These are phyloP conservation scores for Aelia acuminata DNA, from an alignment of 2,888 invertebrate species.

Conservation along the genomic window DNA sequence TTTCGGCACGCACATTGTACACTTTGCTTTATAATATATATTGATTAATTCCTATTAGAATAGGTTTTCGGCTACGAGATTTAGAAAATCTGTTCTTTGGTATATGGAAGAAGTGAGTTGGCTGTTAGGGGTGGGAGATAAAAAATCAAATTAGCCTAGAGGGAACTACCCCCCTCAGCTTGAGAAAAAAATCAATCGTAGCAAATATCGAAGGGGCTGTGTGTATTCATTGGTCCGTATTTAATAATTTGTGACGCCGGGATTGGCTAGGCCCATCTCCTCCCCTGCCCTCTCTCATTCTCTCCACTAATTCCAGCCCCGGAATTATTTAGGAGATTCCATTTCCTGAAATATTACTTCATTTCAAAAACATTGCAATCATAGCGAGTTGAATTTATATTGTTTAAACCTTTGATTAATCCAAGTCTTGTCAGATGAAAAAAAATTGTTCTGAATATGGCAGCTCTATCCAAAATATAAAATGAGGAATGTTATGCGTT, in stretches of 20 bases:
- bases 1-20: too few relatives aligned
- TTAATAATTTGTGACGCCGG: constrained; percentile 40
- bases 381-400: too few relatives aligned
- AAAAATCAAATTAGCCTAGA: constrained; percentile 45
- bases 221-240: constrained; percentile 41
- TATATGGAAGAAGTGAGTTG: background rate
- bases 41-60: background rate
- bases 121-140: background rate
- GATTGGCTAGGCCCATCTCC: background rate
- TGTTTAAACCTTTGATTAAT: too few relatives aligned
- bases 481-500: too few relatives aligned
- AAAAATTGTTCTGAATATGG: too few relatives aligned
- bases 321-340: background rate
- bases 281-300: constrained; percentile 23
- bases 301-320: background rate
- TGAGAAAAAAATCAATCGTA: constrained; percentile 36
- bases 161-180: constrained; percentile 11
- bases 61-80: background rate
- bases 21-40: too few relatives aligned
- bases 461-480: too few relatives aligned
- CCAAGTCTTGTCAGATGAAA: too few relatives aligned
- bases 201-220: constrained; percentile 29
- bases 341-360: too few relatives aligned
- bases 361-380: too few relatives aligned
- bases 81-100: background rate